Evolutionary conservation across 1,140 invertebrate species (phyloP), one percentile per base, ranked within the genome.

Genomic region (Drosophila lowei): DNA sequence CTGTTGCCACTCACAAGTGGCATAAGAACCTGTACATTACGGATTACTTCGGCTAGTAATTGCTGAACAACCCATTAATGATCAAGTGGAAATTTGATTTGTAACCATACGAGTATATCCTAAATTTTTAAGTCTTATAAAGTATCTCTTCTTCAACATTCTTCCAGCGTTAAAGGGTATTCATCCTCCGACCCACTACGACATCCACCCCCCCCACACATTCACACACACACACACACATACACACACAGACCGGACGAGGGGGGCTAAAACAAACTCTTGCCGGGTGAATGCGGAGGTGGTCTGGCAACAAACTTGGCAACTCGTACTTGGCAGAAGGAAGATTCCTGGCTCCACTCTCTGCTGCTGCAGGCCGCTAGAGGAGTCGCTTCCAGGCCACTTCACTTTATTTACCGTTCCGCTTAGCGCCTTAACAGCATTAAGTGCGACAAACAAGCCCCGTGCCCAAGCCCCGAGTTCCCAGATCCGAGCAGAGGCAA

Each of bases 371-470:
- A 62, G 53, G 48, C 55, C 57, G 59, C 44, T 38, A 42, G 48
- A 54, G 50, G 66, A 34, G 65, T 80, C 81, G 72, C 80, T 86
- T 86, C 72, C 77, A 85, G 77, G 67, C 81, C 80, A 84, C 81
- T 84, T 86, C 80, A 84, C 80, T 80, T 86, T 86, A 84, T 84
- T 84, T 84, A 86, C 77, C 64, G 72, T 58, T 72, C 30, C 59
- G 50, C 58, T 61, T 30, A 43, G 38, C 42, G 50, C 59, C 59
- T 44, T 34, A 46, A 53, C 60, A 46, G 64, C 75, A 60, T 70
- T 71, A 78, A 81, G 79, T 81, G 74, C 64, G 76, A 86, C 34
- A 77, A 80, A 77, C 65, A 77, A 50, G 61, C 61, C 60, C 72
- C 54, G 38, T 18, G 18, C 11, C 3, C 34, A 25, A 25, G 23